phyloP scores from a whole-genome alignment of 2,888 invertebrate genomes.

The Nipponacmea schrenckii region DNA sequence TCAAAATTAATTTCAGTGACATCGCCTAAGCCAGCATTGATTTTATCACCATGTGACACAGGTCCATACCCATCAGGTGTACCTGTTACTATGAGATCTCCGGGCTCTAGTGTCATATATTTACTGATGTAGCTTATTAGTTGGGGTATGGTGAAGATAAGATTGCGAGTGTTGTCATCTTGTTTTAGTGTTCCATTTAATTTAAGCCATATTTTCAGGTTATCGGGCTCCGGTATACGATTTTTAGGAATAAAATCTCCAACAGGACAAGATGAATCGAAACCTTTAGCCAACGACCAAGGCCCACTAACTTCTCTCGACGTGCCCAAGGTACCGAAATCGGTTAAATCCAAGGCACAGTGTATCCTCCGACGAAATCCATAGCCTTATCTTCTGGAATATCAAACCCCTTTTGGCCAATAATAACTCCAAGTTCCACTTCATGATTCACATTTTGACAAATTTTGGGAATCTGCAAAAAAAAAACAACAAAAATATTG shows the following conservation, averaged over 20 bases:
- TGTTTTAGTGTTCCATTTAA: constrained; percentile 75
- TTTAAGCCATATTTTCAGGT: constrained; percentile 59
- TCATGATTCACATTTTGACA: constrained; percentile 78
- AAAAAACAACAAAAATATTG: constrained; percentile 8
- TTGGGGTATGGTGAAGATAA: constrained; percentile 76
- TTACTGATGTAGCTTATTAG: constrained; percentile 77
- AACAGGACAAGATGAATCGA: constrained; percentile 83
- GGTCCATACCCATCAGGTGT: constrained; percentile 78
- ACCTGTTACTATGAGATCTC: constrained; percentile 81
- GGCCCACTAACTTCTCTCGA: constrained; percentile 71
- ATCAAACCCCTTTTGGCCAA: constrained; percentile 74
- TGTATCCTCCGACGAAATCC: constrained; percentile 77
- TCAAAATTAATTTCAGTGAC: constrained; percentile 53
- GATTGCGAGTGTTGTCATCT: constrained; percentile 76
- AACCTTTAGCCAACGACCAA: constrained; percentile 82
- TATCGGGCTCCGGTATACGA: constrained; percentile 48
- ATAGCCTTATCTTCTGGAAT: constrained; percentile 72
- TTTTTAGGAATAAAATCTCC: constrained; percentile 74
- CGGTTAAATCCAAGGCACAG: constrained; percentile 81
- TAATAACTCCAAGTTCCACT: constrained; percentile 81
- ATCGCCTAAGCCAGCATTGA: constrained; percentile 73
- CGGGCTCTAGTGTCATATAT: constrained; percentile 78
- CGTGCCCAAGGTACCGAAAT: no score
- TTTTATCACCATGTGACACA: constrained; percentile 75
- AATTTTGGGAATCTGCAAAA: constrained; percentile 75